A percentile compares a stretch with the other conserved stretches of the same genome.
Conservation (phyloP, 2,797 vertebrate species). For the Acrossocheilus wenchowensis region DNA sequence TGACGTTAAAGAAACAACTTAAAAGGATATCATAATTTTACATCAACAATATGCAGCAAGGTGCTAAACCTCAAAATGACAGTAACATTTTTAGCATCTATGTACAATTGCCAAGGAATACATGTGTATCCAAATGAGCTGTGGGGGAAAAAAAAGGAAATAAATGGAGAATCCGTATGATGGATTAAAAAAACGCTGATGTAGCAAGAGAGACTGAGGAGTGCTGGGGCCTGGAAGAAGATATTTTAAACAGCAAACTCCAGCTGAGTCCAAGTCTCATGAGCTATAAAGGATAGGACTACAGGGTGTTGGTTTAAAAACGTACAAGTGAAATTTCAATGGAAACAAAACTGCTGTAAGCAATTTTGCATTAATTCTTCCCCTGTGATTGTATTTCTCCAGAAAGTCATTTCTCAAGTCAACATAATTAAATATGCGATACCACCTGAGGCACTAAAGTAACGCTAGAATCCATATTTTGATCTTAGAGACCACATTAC, state of each 20-base stretch:
- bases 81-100: background rate
- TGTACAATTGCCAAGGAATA: background rate
- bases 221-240: slow-evolving; percentile 38
- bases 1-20: background rate
- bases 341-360: slow-evolving; percentile 65
- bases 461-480: slow-evolving; percentile 39
- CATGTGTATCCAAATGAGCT: background rate
- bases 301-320: slow-evolving; percentile 63
- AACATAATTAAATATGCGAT: slow-evolving; percentile 52
- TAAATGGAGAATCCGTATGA: slow-evolving; percentile 17
- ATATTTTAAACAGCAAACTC: slow-evolving; percentile 47
- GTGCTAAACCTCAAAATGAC: background rate
- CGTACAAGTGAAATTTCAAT: slow-evolving; percentile 48
- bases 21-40: background rate
- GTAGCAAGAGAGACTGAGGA: slow-evolving; percentile 44
- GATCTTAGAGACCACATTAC: slow-evolving; percentile 55
- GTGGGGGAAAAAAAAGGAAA: background rate
- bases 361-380: slow-evolving; percentile 62
- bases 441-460: slow-evolving; percentile 32
- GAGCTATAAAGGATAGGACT: slow-evolving; percentile 57
- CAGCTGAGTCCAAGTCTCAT: slow-evolving; percentile 22
- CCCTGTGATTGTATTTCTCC: slow-evolving; percentile 60
- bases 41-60: background rate
- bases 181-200: slow-evolving; percentile 35
- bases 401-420: slow-evolving; percentile 50